These are phyloP conservation scores for Hydractinia symbiolongicarpus DNA, from an alignment of 30 jellyfish, hydroid and myxozoan species.

Conservation along the genomic window DNA sequence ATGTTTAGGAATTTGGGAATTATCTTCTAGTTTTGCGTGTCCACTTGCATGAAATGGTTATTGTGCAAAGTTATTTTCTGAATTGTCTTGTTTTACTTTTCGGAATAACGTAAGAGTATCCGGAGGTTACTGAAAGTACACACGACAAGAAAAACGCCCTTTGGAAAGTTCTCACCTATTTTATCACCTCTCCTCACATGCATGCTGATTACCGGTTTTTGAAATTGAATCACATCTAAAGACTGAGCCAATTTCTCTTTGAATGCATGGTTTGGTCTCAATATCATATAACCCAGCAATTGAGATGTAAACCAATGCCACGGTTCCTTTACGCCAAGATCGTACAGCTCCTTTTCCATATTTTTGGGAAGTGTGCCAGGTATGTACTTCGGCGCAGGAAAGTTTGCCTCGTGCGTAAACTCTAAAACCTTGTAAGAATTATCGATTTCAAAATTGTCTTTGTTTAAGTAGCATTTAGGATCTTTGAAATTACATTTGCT, in stretches of 20 bases:
- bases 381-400: conserved; percentile 1
- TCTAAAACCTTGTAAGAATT: background rate
- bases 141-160: background rate
- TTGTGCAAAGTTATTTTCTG: no score
- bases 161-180: background rate
- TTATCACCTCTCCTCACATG: conserved; percentile 11
- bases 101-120: no score
- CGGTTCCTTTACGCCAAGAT: background rate
- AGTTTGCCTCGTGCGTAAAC: background rate
- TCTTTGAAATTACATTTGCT: conserved; percentile 1
- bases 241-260: background rate
- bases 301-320: conserved; percentile 12
- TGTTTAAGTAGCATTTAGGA: background rate
- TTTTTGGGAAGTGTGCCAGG: conserved; percentile 6
- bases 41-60: no score
- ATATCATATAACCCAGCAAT: background rate
- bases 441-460: background rate
- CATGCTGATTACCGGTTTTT: background rate
- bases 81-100: no score
- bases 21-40: no score
- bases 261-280: background rate
- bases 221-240: background rate
- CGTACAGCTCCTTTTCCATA: background rate
- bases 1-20: no score
- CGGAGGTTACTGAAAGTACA: no score